Evolutionary conservation across 2,888 invertebrate genomes (phyloP).

Genomic region (Dicranocentrus wangi): DNA sequence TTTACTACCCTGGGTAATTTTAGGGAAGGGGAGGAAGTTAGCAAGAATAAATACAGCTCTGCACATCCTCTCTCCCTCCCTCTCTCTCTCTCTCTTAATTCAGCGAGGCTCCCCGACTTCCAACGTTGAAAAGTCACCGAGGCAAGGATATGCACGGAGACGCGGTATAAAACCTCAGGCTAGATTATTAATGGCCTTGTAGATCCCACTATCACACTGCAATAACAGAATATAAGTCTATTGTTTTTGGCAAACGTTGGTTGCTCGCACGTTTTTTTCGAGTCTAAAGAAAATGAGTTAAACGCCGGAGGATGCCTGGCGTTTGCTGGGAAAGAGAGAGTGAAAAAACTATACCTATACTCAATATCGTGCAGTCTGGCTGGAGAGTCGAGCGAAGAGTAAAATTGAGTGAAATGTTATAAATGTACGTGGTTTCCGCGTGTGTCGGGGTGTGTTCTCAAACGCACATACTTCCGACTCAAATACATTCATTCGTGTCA

Average conservation of each 20-base stretch:
- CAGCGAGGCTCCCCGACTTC: too few relatives aligned
- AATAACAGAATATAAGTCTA: slow-evolving; percentile 26
- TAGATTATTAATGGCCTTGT: slow-evolving; percentile 48
- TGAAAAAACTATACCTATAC: neutral
- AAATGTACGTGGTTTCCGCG: slow-evolving; percentile 32
- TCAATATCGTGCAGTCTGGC: slow-evolving; percentile 1
- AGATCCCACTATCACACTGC: slow-evolving; percentile 25
- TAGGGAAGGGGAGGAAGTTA: too few relatives aligned
- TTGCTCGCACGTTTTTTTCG: neutral
- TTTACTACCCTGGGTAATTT: too few relatives aligned
- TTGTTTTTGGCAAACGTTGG: slow-evolving; percentile 50
- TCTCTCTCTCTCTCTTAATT: too few relatives aligned
- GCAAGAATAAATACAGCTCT: too few relatives aligned
- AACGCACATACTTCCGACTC: slow-evolving; percentile 13
- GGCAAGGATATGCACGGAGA: neutral
- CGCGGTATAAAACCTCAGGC: slow-evolving; percentile 33
- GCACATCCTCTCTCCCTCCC: too few relatives aligned
- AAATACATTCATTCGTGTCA: slow-evolving; percentile 1
- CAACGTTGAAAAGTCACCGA: slow-evolving; percentile 37
- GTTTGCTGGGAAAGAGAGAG: neutral
- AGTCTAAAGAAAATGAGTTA: neutral
- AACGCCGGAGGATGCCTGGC: slow-evolving; percentile 20
- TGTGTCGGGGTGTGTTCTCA: slow-evolving; percentile 11
- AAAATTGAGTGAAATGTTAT: slow-evolving; percentile 33
- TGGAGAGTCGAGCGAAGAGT: slow-evolving; percentile 8